Base-by-base conservation (phyloP, 2,888 invertebrate species). In the Leptothorax acervorum region DNA sequence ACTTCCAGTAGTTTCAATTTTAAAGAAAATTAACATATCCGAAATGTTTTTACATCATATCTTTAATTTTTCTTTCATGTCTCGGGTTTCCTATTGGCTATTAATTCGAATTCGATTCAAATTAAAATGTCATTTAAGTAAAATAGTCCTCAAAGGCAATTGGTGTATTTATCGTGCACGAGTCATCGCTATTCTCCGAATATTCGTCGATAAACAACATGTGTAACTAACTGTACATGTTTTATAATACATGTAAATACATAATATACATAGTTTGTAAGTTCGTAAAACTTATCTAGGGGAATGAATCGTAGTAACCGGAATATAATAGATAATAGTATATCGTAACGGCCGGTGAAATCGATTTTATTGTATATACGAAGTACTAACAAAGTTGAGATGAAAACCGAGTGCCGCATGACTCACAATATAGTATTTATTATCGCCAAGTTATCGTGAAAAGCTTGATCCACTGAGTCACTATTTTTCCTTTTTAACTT, bases 171-270 rank as follows among this genome's bases (percentile, higher is more conserved):
- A n/a, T 76, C 48, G 28, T 66, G 42, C 18, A 28, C 42, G 35
- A 76, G 42, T 76, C 12, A 65, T 63, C 12, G 18, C n/a, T 76
- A 65, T 39, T 39, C 12, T n/a, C 23, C 53, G 18, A 76, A 76
- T 55, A 55, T 76, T 65, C n/a, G 9, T 53, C 12, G n/a, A 66
- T 53, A 55, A 66, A 66, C 42, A 76, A 66, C 23, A 53, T 28
- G 23, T 45, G 2, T 39, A 9, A 53, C 18, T 53, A 65, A 66
- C 66, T 65, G 39, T 53, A 76, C 66, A 53, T 53, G 28, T 76
- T 53, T 55, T 76, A 76, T 76, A 66, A 76, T 76, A 76, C 66
- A 76, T 76, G 39, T 76, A 66, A 66, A 76, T 76, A 66, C 66
- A 76, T 31, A 76, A 66, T 76, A 42, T 76, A 76, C 76, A 76